Conservation (phyloP, 2,797 vertebrate genomes). For the Danio kyathit region DNA sequence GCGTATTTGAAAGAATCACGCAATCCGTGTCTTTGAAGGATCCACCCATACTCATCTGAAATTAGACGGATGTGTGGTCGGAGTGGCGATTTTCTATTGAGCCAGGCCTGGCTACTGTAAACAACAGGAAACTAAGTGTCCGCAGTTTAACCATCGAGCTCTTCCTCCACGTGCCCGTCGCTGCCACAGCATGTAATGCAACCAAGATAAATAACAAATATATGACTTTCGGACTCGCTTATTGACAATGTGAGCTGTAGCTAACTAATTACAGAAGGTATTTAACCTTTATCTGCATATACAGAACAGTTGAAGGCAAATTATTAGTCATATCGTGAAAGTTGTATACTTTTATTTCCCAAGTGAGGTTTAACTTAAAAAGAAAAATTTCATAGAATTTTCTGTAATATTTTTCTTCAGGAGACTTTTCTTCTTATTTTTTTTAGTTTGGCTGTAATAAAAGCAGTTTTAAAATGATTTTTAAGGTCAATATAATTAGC, state of each 20-base stretch:
- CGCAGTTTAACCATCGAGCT: conserved; percentile 12
- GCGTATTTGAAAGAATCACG: conserved; percentile 48
- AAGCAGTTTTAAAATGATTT: too few species aligned
- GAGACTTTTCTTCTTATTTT: too few species aligned
- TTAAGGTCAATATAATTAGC: too few species aligned
- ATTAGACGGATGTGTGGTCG: conserved; percentile 58
- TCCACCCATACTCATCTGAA: conserved; percentile 56
- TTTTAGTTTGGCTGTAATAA: too few species aligned
- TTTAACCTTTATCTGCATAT: too few species aligned
- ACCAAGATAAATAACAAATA: conserved; percentile 21
- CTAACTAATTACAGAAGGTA: too few species aligned
- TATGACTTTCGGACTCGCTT: not conserved
- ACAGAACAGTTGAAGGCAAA: too few species aligned
- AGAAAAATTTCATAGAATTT: too few species aligned
- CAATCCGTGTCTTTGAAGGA: conserved; percentile 45
- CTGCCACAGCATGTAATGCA: conserved; percentile 14
- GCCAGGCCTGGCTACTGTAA: conserved; percentile 34
- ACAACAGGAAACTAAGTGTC: conserved; percentile 40
- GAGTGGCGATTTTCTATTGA: conserved; percentile 44
- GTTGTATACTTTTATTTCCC: too few species aligned
- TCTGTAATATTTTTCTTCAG: too few species aligned
- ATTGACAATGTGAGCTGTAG: not conserved
- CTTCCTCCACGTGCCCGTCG: conserved; percentile 14
- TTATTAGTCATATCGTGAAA: too few species aligned
- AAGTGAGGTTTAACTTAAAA: too few species aligned